Evolutionary conservation across 1,140 invertebrate genomes (phyloP), one percentile per base, ranked within the genome.

Genomic region (Araneus ventricosus): DNA sequence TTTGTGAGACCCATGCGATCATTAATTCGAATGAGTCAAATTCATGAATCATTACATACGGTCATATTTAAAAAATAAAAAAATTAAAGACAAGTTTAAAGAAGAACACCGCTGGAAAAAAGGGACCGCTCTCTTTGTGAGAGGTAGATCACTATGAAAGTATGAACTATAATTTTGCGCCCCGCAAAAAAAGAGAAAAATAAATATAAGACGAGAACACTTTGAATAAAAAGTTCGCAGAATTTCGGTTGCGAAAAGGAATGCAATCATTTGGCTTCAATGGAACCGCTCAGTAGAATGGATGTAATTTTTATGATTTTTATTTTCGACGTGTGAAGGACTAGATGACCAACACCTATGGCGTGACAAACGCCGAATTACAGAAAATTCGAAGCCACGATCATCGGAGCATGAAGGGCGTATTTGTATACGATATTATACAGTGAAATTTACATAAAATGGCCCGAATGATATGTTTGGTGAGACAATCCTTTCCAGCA

Each of bases 351-450:
- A 75, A 34, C 34, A 75, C 70, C 70, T 75, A 75, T 37, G 4
- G 70, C 70, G 70, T 37, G 70, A 75, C 70, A 75, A 75, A 75
- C 34, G 34, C 8, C 30, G 70, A 34, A 75, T 75, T 75, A 75
- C 34, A 75, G 70, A 75, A 75, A 75, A 75, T 75, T 82, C 17
- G 37, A 4, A 45, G 6, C 80, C n/a, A 45, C 3, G 39, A 8
- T 14, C 80, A 45, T 17, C 41, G 39, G 45, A 52, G 37, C 80
- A 52, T 82, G 41, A 82, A 82, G 80, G 37, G 37, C n/a, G 80
- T 82, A 82, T 82, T 82, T 82, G 80, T 45, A 82, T 82, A 45
- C n/a, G 24, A 45, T 82, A 82, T 45, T 82, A 52, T 30, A 45
- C 80, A 7, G 39, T n/a, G 80, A 45, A 52, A 82, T 82, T 82